Conservation (phyloP, 2,797 vertebrate genomes). For the Pyrocephalus nanus region DNA sequence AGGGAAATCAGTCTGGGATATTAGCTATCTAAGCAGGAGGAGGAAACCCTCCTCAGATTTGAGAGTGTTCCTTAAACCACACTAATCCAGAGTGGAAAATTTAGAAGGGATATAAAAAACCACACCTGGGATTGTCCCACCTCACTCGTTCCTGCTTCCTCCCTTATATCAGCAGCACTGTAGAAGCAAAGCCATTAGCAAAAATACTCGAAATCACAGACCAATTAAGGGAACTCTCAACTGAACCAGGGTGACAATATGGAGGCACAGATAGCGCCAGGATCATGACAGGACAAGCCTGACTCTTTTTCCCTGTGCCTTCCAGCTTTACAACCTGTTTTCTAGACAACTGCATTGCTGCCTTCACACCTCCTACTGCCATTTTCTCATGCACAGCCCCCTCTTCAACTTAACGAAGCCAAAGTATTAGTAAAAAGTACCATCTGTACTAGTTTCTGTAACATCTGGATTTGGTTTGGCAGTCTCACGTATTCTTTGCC, state of each 20-base stretch:
- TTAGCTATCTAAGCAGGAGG: background rate
- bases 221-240: background rate
- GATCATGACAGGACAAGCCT: background rate
- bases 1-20: background rate
- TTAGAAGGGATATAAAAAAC: background rate
- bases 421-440: background rate
- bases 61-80: background rate
- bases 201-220: background rate
- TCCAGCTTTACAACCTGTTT: background rate
- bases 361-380: background rate
- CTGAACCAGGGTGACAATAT: background rate
- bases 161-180: background rate
- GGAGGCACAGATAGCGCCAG: background rate
- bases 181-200: background rate
- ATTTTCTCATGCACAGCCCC: background rate
- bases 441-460: background rate
- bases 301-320: background rate
- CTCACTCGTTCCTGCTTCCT: background rate
- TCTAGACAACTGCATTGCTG: background rate
- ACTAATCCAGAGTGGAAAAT: background rate
- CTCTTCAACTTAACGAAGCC: background rate
- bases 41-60: background rate
- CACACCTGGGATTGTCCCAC: background rate
- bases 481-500: background rate
- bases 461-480: background rate